Evolutionary conservation across 2,888 invertebrate genomes (phyloP), one percentile per base, ranked within the genome.

Genomic region (Xylocampa areola): DNA sequence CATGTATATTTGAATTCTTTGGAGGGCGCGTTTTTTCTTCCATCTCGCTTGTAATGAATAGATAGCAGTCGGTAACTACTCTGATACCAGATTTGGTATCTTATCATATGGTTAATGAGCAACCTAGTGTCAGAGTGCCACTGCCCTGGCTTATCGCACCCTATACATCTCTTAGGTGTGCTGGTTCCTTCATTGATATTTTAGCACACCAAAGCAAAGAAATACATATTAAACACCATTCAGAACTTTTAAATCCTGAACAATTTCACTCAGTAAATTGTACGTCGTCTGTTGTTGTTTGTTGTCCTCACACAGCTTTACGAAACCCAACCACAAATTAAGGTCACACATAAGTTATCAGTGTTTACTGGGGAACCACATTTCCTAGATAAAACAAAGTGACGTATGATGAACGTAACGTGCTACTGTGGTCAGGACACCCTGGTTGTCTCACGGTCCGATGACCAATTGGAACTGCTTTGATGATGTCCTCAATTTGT

Each of bases 321-420:
- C 57, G 64, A 57, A 69, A 55, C 30, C 19, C 19, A 30, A 51
- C 50, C 39, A 4, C 32, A 60, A 66, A 67, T 68, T 70, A 64
- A 40, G 68, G 65, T 63, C 69, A 62, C 59, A 65, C 59, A 35
- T 41, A 36, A 58, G 41, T 57, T 64, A 68, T 65, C 69, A 47
- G 39, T 62, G 54, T 65, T 69, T 50, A 48, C 50, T 66, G 19
- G 29, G 13, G 35, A 67, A 65, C 62, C 37, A 40, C 64, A 58
- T 55, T 62, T 51, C 59, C 59, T 62, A 59, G 58, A 52, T 76
- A 59, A 58, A 65, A 63, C 49, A 59, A 29, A 47, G 37, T 65
- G 60, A 48, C 52, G 27, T 64, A 29, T 6, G 47, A 39, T 64
- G 25, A 60, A 53, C 21, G 49, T 64, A 48, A 67, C 32, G 32